phyloP scores from a whole-genome alignment of 1,140 invertebrate species.

The Leguminivora glycinivorella region DNA sequence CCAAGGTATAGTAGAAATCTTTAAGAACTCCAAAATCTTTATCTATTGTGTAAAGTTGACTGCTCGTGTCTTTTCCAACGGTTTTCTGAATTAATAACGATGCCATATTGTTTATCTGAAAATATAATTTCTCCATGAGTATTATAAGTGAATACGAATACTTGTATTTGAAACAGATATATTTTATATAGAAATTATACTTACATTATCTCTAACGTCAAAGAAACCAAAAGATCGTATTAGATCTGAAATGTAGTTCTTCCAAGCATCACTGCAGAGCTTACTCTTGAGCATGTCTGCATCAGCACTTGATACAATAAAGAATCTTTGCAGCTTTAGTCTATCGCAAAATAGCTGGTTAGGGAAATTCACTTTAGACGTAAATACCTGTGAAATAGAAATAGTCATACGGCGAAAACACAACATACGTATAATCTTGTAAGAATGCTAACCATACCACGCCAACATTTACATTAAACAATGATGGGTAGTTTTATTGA shows the following conservation, averaged over 20 bases:
- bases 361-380: conserved; percentile 58
- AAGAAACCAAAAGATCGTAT: conserved; percentile 77
- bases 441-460: too few relatives aligned
- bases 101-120: conserved; percentile 70
- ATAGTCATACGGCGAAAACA: neutral
- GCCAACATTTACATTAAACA: too few relatives aligned
- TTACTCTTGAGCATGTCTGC: conserved; percentile 54
- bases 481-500: too few relatives aligned
- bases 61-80: conserved; percentile 59
- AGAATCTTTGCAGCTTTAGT: conserved; percentile 70
- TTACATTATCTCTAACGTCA: conserved; percentile 76
- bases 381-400: conserved; percentile 58
- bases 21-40: conserved; percentile 61
- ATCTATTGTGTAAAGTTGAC: conserved; percentile 58
- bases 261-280: conserved; percentile 76
- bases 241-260: conserved; percentile 75
- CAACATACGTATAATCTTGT: neutral
- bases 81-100: conserved; percentile 67
- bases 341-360: conserved; percentile 75
- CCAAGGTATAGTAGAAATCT: conserved; percentile 52
- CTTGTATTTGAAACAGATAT: conserved; percentile 28
- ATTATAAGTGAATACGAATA: conserved; percentile 20
- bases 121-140: conserved; percentile 32
- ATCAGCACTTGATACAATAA: conserved; percentile 63
- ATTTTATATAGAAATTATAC: conserved; percentile 35